Evolutionary conservation across 2,113 vertebrate species (phyloP).

Genomic region (Sorex araneus): DNA sequence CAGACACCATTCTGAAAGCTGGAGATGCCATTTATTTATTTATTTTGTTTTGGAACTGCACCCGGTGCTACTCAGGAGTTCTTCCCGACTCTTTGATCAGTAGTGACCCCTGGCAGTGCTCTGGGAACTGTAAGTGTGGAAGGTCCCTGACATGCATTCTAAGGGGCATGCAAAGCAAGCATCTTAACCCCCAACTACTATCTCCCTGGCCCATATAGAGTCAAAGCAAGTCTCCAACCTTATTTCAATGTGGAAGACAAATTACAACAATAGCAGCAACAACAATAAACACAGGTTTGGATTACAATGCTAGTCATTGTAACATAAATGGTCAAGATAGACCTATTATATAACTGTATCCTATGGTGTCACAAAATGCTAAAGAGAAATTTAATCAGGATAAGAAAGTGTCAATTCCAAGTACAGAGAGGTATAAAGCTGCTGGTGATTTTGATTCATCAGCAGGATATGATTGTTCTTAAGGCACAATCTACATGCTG

Average conservation of each 20-base stretch:
- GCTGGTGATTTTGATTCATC: not conserved
- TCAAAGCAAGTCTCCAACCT: not conserved
- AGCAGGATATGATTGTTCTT: not conserved
- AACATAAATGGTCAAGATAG: not conserved
- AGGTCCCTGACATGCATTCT: too few relatives aligned
- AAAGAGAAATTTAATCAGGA: not conserved
- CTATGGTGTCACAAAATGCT: not conserved
- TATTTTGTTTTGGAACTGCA: too few relatives aligned
- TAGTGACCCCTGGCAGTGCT: too few relatives aligned
- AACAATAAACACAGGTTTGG: not conserved
- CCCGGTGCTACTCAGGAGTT: too few relatives aligned
- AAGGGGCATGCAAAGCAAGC: too few relatives aligned
- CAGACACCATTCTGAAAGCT: not conserved
- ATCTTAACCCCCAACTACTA: too few relatives aligned
- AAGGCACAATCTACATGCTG: not conserved
- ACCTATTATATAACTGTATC: not conserved
- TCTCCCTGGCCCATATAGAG: not conserved
- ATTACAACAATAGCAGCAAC: too few relatives aligned
- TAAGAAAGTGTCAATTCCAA: too few relatives aligned
- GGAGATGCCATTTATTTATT: too few relatives aligned
- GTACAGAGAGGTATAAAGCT: not conserved
- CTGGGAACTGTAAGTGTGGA: too few relatives aligned
- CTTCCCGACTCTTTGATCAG: too few relatives aligned
- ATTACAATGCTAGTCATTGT: not conserved
- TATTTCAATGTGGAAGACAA: not conserved